Conservation (phyloP, 2,888 invertebrate genomes). For the Esperia sulphurella region DNA sequence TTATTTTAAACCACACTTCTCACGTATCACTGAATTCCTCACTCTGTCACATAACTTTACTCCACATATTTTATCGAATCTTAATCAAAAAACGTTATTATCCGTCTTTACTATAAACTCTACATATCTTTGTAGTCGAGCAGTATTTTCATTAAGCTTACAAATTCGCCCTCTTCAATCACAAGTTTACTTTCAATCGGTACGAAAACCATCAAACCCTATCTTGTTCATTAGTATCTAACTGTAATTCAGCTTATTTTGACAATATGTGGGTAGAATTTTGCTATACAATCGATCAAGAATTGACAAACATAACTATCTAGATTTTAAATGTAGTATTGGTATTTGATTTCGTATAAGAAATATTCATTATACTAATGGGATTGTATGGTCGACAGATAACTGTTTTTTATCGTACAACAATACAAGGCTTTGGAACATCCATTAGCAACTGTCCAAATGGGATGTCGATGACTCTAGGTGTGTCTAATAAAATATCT, state of each 20-base stretch:
- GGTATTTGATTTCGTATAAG: constrained; percentile 41
- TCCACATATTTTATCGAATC: too few species aligned
- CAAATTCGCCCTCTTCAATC: too few species aligned
- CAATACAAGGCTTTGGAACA: constrained; percentile 27
- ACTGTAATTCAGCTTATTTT: not conserved
- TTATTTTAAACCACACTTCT: too few species aligned
- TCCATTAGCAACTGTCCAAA: constrained; percentile 50
- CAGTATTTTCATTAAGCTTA: too few species aligned
- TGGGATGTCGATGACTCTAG: constrained; percentile 41
- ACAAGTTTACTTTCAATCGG: too few species aligned
- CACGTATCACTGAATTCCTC: too few species aligned
- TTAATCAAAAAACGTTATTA: too few species aligned
- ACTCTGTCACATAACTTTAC: too few species aligned
- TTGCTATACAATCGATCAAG: constrained; percentile 30
- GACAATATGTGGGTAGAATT: not conserved
- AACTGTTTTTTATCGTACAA: constrained; percentile 25
- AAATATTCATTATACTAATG: constrained; percentile 55
- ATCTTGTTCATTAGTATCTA: not conserved
- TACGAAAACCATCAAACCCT: too few species aligned
- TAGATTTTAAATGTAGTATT: constrained; percentile 5
- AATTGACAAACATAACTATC: constrained; percentile 35
- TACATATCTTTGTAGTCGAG: too few species aligned
- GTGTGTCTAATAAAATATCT: constrained; percentile 28
- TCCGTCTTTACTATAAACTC: too few species aligned
- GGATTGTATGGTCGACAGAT: constrained; percentile 41